Conservation (phyloP, 2,888 invertebrate genomes). For the Neocrepidodera transversa region DNA sequence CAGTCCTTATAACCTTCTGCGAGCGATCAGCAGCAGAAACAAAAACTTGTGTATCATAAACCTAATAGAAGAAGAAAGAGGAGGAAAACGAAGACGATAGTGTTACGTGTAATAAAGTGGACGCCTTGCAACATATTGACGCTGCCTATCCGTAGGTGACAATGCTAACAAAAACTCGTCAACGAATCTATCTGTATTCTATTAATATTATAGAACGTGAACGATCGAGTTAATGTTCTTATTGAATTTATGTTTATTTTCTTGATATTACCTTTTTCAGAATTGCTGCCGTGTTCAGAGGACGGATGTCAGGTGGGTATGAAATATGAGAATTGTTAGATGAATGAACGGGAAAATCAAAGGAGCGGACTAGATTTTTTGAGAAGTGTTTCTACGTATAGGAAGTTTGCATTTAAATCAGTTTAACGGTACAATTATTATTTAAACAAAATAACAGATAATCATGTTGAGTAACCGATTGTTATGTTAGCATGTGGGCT, state of each 20-base stretch:
- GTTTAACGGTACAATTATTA: constrained; percentile 14
- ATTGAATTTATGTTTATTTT: constrained; percentile 46
- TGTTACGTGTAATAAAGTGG: constrained; percentile 44
- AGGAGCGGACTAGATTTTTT: constrained; percentile 18
- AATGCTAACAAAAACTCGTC: constrained; percentile 52
- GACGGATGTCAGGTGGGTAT: constrained; percentile 26
- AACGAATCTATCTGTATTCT: constrained; percentile 58
- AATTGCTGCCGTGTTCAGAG: constrained; percentile 21
- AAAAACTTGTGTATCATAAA: constrained; percentile 47
- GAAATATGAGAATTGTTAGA: constrained; percentile 28
- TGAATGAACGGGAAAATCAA: constrained; percentile 18
- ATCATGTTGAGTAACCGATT: neutral
- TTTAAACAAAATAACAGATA: constrained; percentile 9
- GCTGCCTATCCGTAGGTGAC: constrained; percentile 48
- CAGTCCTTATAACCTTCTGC: constrained; percentile 34
- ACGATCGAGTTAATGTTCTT: constrained; percentile 28
- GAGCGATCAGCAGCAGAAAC: constrained; percentile 25
- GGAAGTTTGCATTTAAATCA: constrained; percentile 13
- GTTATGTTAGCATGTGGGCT: too few species aligned
- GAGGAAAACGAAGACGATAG: constrained; percentile 37
- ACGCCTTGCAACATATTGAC: constrained; percentile 46
- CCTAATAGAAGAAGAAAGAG: constrained; percentile 22
- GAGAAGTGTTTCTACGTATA: neutral
- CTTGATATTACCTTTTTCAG: constrained; percentile 47
- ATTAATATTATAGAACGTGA: constrained; percentile 53